phyloP scores from a whole-genome alignment of 2,113 vertebrate species.

The Lonchura striata region DNA sequence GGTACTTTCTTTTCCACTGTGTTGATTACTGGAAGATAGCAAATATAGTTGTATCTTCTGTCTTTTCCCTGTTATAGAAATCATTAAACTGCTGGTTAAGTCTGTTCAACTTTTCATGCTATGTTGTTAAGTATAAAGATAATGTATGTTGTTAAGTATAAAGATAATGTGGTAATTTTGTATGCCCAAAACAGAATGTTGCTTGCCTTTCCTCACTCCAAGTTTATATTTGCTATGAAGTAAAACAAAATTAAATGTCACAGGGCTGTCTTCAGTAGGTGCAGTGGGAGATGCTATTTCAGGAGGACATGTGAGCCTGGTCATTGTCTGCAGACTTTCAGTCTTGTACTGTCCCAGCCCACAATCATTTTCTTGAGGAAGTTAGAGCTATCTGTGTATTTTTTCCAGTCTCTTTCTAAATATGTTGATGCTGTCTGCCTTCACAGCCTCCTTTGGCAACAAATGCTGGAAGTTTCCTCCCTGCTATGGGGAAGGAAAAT shows the following conservation, averaged over 20 bases:
- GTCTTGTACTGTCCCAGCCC: not conserved
- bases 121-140: not conserved
- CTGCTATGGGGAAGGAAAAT: not conserved
- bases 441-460: not conserved
- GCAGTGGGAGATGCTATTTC: not conserved
- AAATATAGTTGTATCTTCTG: not conserved
- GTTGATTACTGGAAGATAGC: not conserved
- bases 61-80: not conserved
- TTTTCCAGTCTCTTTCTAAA: not conserved
- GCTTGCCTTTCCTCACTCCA: not conserved
- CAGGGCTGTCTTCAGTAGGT: not conserved
- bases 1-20: not conserved
- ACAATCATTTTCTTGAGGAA: not conserved
- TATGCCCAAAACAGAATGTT: not conserved
- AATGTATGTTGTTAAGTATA: not conserved
- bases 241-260: not conserved
- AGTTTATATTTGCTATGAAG: not conserved
- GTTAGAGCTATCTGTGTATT: not conserved
- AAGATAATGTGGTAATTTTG: not conserved
- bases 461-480: not conserved
- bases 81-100: not conserved
- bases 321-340: not conserved
- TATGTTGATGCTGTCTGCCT: not conserved
- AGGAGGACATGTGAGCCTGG: not conserved
- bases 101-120: not conserved